phyloP scores from a whole-genome alignment of 1,140 invertebrate species.

The Drosophila subpulchrella region DNA sequence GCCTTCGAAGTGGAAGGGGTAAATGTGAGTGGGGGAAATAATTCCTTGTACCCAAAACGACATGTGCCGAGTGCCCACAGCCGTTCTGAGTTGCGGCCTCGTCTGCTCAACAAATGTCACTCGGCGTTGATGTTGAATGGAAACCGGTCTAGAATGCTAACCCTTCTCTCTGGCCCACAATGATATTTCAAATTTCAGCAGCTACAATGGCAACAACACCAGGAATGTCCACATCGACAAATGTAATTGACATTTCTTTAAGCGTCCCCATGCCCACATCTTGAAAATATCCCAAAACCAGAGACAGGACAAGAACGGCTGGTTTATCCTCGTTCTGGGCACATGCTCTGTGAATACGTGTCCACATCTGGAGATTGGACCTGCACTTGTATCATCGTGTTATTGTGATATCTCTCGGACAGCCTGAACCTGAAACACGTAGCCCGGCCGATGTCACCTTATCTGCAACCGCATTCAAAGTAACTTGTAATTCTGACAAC shows the following conservation, averaged over 20 bases:
- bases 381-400: slow-evolving; percentile 2
- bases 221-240: slow-evolving; percentile 49
- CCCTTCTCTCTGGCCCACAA: not conserved
- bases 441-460: slow-evolving; percentile 14
- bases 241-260: slow-evolving; percentile 66
- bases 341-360: slow-evolving; percentile 32
- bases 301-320: slow-evolving; percentile 27
- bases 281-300: slow-evolving; percentile 41
- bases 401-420: slow-evolving; percentile 6
- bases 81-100: slow-evolving; percentile 30
- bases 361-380: slow-evolving; percentile 10
- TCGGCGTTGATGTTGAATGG: slow-evolving; percentile 8
- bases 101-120: slow-evolving; percentile 48
- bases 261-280: slow-evolving; percentile 28
- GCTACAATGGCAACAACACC: slow-evolving; percentile 29
- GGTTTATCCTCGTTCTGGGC: slow-evolving; percentile 20
- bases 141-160: not conserved
- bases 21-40: slow-evolving; percentile 4
- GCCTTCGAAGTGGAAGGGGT: not conserved
- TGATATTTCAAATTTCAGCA: slow-evolving; percentile 39
- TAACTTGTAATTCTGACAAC: slow-evolving; percentile 2
- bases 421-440: slow-evolving; percentile 5
- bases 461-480: slow-evolving; percentile 11
- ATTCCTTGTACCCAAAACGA: slow-evolving; percentile 34
- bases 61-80: slow-evolving; percentile 49